These are phyloP conservation scores for Cheilosia soror DNA, from an alignment of 2,888 invertebrate species.

Conservation along the genomic window DNA sequence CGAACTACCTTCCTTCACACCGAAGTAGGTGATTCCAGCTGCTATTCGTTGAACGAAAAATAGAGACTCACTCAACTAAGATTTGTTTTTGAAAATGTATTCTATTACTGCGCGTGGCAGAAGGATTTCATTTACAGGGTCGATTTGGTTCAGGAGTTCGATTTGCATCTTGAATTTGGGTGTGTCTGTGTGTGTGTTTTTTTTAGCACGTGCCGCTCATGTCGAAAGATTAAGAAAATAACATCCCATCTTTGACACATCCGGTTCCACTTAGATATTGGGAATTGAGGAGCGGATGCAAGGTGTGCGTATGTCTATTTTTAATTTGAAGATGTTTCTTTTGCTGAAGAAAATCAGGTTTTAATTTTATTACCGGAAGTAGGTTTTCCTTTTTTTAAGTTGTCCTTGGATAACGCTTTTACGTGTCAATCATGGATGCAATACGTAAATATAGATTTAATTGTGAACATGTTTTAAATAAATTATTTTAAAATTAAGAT, in stretches of 20 bases:
- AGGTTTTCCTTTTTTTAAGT: conserved; percentile 26
- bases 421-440: not conserved
- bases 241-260: conserved; percentile 67
- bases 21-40: conserved; percentile 59
- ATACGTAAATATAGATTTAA: not conserved
- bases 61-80: conserved; percentile 23
- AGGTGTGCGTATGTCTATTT: conserved; percentile 72
- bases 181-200: conserved; percentile 1
- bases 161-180: conserved; percentile 47
- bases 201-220: conserved; percentile 65
- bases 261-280: conserved; percentile 75
- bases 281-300: conserved; percentile 61
- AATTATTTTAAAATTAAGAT: too few relatives aligned
- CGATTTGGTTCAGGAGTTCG: conserved; percentile 64
- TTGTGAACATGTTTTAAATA: too few relatives aligned
- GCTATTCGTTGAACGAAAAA: conserved; percentile 27
- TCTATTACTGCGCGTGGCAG: conserved; percentile 15
- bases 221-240: conserved; percentile 39
- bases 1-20: conserved; percentile 36
- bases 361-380: conserved; percentile 62
- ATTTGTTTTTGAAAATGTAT: conserved; percentile 24
- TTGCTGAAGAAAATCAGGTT: conserved; percentile 28
- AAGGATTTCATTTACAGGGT: conserved; percentile 61
- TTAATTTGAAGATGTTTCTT: conserved; percentile 39
- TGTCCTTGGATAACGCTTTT: conserved; percentile 40